Evolutionary conservation across 2,797 vertebrate genomes (phyloP), one percentile per base, ranked within the genome.

Genomic region (Helostoma temminkii): DNA sequence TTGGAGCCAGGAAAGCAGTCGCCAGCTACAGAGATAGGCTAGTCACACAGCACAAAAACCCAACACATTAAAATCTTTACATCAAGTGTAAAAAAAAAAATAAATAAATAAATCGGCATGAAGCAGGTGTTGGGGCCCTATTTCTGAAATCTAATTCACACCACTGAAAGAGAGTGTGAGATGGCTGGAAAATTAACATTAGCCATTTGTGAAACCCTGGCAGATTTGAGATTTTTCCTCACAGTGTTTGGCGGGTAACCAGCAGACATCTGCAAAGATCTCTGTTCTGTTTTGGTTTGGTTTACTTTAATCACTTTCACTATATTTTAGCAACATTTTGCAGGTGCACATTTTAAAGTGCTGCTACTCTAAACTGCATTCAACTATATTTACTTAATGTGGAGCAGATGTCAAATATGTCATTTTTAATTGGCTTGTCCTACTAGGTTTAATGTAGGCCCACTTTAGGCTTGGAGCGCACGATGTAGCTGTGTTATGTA

Each of bases 71-170:
- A 43, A 26, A 18, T 37, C 10, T 56, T 54, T 14, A 58, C 12
- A 30, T 53, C 39, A 45, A 45, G 2, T 12, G 14, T 63, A 48
- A 56, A 55, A 32, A 55, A 54, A 34, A 30, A n/a, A n/a, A n/a
- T n/a, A n/a, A n/a, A n/a, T n/a, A n/a, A n/a, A n/a, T n/a, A n/a
- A 15, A 54, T 55, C 0, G 46, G 41, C 50, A 50, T 16, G 37
- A 37, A 67, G 49, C 71, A 70, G 30, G 64, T 46, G 68, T 69
- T 24, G 19, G 7, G 52, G 53, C 15, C 28, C 5, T 48, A 2
- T 43, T 63, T 68, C 14, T 60, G 16, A 74, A 63, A 65, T 42
- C n/a, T n/a, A 60, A 3, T 6, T 79, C 59, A 62, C 67, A 60
- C 56, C 24, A 48, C n/a, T 21, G 10, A 61, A 32, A 47, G 54